Percentiles rank a stretch among this genome's conserved stretches.
Evolutionary conservation across 1,140 invertebrate genomes (phyloP).

Genomic region (Drosophila seguyi): DNA sequence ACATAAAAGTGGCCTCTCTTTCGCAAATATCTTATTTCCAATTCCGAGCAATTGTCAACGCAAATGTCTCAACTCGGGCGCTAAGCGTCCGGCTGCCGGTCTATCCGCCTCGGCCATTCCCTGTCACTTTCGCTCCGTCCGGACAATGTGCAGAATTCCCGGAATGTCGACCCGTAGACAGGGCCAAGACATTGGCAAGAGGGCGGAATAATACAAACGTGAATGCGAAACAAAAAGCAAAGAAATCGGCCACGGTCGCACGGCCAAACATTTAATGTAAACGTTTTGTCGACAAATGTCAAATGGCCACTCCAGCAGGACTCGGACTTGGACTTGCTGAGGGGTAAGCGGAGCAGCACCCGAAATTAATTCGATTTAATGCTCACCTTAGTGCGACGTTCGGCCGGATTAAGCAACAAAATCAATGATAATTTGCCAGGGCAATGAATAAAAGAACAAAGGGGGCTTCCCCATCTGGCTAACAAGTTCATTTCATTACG

Average conservation of each 20-base stretch:
- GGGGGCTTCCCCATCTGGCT: constrained; percentile 35
- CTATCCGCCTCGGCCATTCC: constrained; percentile 2
- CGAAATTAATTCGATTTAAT: constrained; percentile 81
- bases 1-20: constrained; percentile 16
- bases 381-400: constrained; percentile 44
- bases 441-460: constrained; percentile 60
- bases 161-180: constrained; percentile 70
- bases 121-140: constrained; percentile 49
- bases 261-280: constrained; percentile 82
- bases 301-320: constrained; percentile 66
- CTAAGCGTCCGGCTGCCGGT: constrained; percentile 23
- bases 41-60: constrained; percentile 72
- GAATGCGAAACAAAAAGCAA: constrained; percentile 29
- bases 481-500: constrained; percentile 75
- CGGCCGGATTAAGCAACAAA: constrained; percentile 72
- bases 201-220: constrained; percentile 29
- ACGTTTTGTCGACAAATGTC: constrained; percentile 83
- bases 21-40: constrained; percentile 59
- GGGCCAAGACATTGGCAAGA: constrained; percentile 40
- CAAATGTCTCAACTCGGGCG: constrained; percentile 75
- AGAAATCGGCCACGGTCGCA: constrained; percentile 66
- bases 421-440: constrained; percentile 71
- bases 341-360: constrained; percentile 21
- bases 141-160: constrained; percentile 72
- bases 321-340: neutral